Base-by-base conservation (phyloP, 2,888 invertebrate genomes). In the Crocallis elinguaria region DNA sequence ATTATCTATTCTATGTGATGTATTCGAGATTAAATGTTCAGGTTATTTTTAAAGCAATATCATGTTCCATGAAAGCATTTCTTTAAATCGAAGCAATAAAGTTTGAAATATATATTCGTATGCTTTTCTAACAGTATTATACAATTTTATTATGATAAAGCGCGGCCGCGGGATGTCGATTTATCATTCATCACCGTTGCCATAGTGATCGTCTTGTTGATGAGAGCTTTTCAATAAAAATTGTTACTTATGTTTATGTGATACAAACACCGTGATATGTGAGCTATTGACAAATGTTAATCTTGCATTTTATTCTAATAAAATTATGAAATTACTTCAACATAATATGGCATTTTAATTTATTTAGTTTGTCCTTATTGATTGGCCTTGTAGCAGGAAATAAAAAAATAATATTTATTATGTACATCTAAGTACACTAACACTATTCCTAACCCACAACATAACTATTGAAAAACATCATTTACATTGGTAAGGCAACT, bases 11-110 rank as follows among this genome's bases (percentile, higher is more conserved):
- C 59, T 81, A 67, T 33, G 79, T 82, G 78, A 83, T 82, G 76
- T 81, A 78, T 77, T 77, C 70, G 73, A 82, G 82, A 82, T 82
- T 80, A 74, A 69, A 71, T 70, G 77, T 81, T 79, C 73, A 75
- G 69, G 75, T 82, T 80, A 68, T 73, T 77, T 78, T 73, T 71
- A 71, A 80, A 77, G 75, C 77, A 84, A 84, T 84, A 83, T 79
- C 79, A 76, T 72, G 67, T 75, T 77, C 69, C 65, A 69, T 70
- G 56, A 67, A 75, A 79, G 75, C 79, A 75, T 79, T 82, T 79
- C 71, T 77, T 67, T 68, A 66, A 71, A 77, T 74, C 59, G 66
- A 76, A 85, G 84, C 85, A 86, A 86, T 84, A 86, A 84, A 69
- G 53, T 67, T 69, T 67, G 63, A 66, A 69, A 63, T 11, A 29